Percentiles rank a stretch among this genome's conserved stretches.
Conservation (phyloP, 1,140 invertebrate genomes). For the Zaprionus davidi region DNA sequence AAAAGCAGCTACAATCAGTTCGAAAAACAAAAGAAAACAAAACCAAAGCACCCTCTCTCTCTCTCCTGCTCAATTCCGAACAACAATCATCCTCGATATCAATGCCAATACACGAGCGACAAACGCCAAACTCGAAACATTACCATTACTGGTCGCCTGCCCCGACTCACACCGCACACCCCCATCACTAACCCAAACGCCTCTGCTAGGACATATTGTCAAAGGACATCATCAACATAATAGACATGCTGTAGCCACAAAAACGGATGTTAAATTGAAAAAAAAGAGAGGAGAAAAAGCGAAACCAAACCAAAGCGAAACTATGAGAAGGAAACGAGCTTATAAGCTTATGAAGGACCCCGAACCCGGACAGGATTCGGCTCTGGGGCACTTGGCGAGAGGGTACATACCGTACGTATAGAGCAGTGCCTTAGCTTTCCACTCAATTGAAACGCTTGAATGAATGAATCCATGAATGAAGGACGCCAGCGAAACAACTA, state of each 20-base stretch:
- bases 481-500: constrained; percentile 44
- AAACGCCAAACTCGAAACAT: constrained; percentile 42
- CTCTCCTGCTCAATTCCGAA: not conserved
- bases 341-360: constrained; percentile 62
- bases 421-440: constrained; percentile 51
- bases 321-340: constrained; percentile 64
- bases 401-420: not conserved
- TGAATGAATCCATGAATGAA: constrained; percentile 62
- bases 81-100: constrained; percentile 41
- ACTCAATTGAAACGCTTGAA: constrained; percentile 71
- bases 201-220: constrained; percentile 53
- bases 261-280: constrained; percentile 75
- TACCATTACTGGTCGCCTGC: constrained; percentile 29
- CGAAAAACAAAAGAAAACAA: constrained; percentile 25
- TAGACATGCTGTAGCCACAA: constrained; percentile 69
- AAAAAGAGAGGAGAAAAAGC: constrained; percentile 29
- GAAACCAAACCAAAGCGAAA: constrained; percentile 41
- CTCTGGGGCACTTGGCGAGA: not conserved
- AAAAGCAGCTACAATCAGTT: constrained; percentile 41
- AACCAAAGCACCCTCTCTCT: constrained; percentile 1
- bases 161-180: not conserved
- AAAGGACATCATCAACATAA: constrained; percentile 77
- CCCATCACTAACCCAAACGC: not conserved
- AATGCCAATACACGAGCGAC: constrained; percentile 35
- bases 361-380: not conserved